Conservation (phyloP, 1,140 invertebrate species). For the Metopolophium dirhodum region DNA sequence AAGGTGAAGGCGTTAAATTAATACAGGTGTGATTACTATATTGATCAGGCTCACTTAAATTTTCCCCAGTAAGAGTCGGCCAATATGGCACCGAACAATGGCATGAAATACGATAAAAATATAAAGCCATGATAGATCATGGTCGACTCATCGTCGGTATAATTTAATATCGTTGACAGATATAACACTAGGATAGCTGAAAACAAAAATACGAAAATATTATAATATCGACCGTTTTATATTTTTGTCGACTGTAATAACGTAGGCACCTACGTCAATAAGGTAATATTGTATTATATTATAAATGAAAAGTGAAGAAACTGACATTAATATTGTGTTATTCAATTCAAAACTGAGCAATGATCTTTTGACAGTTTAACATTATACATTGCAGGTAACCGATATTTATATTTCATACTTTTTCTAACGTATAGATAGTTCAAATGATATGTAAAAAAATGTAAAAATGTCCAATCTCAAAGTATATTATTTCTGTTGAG, state of each 20-base stretch:
- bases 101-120: conserved; percentile 84
- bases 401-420: neutral
- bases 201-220: conserved; percentile 28
- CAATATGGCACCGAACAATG: conserved; percentile 83
- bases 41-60: conserved; percentile 64
- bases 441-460: neutral
- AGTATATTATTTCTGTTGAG: neutral
- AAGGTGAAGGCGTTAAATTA: neutral
- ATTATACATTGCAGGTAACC: neutral
- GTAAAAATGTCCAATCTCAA: too few species aligned
- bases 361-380: neutral
- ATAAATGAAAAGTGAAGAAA: neutral
- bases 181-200: conserved; percentile 85
- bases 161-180: conserved; percentile 73
- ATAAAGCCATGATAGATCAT: conserved; percentile 83
- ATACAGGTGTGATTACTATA: neutral
- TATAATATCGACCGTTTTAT: neutral
- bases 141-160: conserved; percentile 72
- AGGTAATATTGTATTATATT: neutral
- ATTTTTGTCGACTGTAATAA: neutral
- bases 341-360: neutral
- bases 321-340: neutral
- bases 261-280: neutral
- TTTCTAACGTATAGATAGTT: neutral
- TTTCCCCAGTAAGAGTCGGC: conserved; percentile 80